Evolutionary conservation across 2,888 invertebrate genomes (phyloP).

Genomic region (Homarus gammarus): DNA sequence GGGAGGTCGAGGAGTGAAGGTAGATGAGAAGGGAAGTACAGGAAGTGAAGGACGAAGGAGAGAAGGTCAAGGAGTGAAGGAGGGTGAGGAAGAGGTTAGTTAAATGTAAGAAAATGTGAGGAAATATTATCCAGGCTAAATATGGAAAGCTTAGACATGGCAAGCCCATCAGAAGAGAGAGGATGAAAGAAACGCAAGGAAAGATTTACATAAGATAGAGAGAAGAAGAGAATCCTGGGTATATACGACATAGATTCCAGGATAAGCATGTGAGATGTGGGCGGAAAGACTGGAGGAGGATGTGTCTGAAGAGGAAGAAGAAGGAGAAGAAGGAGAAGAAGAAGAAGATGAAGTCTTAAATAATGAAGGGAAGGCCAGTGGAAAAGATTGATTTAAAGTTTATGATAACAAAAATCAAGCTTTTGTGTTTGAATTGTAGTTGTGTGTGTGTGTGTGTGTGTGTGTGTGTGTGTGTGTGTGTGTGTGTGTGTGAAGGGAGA

Average conservation of each 20-base stretch:
- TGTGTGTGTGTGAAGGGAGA: too few species aligned
- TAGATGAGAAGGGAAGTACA: background rate
- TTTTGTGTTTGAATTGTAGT: too few species aligned
- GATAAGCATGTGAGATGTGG: background rate
- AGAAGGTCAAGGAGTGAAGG: background rate
- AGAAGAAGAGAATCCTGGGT: constrained; percentile 14
- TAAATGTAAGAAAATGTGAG: too few species aligned
- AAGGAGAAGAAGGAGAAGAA: background rate
- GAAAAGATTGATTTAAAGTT: background rate
- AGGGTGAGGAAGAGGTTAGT: background rate
- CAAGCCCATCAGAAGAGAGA: background rate
- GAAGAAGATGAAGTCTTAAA: too few species aligned
- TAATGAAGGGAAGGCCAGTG: background rate
- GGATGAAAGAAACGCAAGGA: constrained; percentile 9
- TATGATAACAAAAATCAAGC: background rate
- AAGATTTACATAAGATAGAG: background rate
- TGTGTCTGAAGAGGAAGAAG: background rate
- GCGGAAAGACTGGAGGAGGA: background rate
- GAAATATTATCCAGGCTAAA: too few species aligned
- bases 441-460: too few species aligned
- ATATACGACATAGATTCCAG: background rate
- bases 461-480: too few species aligned
- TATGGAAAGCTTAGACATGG: too few species aligned
- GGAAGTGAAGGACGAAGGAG: background rate
- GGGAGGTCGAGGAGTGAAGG: background rate